Conservation (phyloP, 2,797 vertebrate species). For the Hippoglossus hippoglossus region DNA sequence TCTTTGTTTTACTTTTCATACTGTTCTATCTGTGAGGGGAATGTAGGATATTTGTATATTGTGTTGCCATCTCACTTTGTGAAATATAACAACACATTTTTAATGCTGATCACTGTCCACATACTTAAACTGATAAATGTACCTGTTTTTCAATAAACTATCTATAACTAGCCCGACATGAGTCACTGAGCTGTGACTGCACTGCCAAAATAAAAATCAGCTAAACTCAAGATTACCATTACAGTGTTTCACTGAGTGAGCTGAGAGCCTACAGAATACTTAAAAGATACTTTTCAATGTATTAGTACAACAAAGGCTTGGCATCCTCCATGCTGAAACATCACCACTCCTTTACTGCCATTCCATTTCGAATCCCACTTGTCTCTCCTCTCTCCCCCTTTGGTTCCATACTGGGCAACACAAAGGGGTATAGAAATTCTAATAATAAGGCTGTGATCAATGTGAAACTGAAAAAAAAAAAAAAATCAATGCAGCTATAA, state of each 20-base stretch:
- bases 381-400: background rate
- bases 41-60: too few species aligned
- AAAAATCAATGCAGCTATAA: slow-evolving; percentile 5
- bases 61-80: too few species aligned
- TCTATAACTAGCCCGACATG: too few species aligned
- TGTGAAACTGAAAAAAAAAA: slow-evolving; percentile 6
- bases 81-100: too few species aligned
- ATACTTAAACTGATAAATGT: too few species aligned
- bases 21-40: too few species aligned
- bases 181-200: too few species aligned
- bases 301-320: slow-evolving; percentile 2
- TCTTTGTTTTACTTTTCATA: too few species aligned
- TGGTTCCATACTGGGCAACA: slow-evolving; percentile 9
- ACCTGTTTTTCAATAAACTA: too few species aligned
- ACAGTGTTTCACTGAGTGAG: background rate
- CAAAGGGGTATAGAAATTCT: slow-evolving; percentile 12
- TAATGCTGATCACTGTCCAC: too few species aligned
- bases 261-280: slow-evolving; percentile 5
- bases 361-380: slow-evolving; percentile 14
- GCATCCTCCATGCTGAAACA: slow-evolving; percentile 3
- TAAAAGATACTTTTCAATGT: slow-evolving; percentile 1
- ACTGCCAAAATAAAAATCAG: background rate
- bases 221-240: background rate
- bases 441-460: slow-evolving; percentile 24
- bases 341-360: background rate